Percentiles rank a stretch among this genome's conserved stretches.
phyloP scores from a whole-genome alignment of 2,888 invertebrate species.

The Podabrus alpinus region DNA sequence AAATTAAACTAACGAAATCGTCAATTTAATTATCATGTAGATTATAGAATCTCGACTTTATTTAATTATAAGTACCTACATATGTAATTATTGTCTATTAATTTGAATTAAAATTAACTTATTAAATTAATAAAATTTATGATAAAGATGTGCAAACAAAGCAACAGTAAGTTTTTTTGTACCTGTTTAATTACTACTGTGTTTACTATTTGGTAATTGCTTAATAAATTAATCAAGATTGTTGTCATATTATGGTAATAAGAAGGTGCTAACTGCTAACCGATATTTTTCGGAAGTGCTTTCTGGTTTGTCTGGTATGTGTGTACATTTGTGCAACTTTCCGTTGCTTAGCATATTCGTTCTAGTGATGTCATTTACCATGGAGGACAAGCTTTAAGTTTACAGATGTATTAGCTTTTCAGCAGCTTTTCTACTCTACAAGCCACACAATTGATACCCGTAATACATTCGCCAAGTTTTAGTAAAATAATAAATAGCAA shows the following conservation, averaged over 20 bases:
- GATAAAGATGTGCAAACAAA: neutral
- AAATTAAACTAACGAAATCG: conserved; percentile 19
- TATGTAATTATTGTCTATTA: neutral
- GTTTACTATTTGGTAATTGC: neutral
- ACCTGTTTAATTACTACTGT: neutral
- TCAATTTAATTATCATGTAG: conserved; percentile 10
- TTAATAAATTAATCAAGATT: neutral
- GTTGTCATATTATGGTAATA: too few relatives aligned
- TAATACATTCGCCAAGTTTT: neutral
- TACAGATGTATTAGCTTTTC: too few relatives aligned
- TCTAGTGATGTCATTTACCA: too few relatives aligned
- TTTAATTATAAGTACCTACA: neutral
- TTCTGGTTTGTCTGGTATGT: too few relatives aligned
- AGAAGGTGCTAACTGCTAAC: too few relatives aligned
- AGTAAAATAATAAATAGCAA: neutral
- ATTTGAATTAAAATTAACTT: neutral
- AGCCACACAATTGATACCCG: too few relatives aligned
- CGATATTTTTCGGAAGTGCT: too few relatives aligned
- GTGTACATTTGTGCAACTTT: too few relatives aligned
- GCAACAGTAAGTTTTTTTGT: neutral
- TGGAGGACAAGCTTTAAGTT: too few relatives aligned
- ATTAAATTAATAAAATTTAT: neutral
- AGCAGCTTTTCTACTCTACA: too few relatives aligned
- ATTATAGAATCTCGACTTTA: neutral
- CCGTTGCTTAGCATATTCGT: too few relatives aligned